Evolutionary conservation across 2,888 invertebrate species (phyloP), one percentile per base, ranked within the genome.

Genomic region (Nomada fabriciana): DNA sequence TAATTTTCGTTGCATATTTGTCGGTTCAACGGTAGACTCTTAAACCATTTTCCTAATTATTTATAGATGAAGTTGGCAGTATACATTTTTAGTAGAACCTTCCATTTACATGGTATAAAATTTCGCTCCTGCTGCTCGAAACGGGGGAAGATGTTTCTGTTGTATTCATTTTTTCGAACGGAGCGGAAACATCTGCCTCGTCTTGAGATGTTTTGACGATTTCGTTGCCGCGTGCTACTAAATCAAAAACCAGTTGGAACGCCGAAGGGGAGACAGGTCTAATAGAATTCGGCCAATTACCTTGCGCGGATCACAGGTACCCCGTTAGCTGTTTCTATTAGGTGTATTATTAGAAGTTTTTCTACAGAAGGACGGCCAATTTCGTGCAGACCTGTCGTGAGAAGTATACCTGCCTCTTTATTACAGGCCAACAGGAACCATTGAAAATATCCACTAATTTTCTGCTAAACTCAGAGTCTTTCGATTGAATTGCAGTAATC

Each of bases 261-360:
- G 70, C 78, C 68, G 74, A 76, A 70, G 71, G 81, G 80, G 76
- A 60, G 53, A 29, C 78, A 63, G 88, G 86, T 89, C 87, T 91
- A 91, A 91, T 91, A 91, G 91, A 91, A 91, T 91, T 89, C 87
- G 76, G 80, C 84, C 91, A 90, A 92, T 92, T 91, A 92, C 91
- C 79, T 74, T 82, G 80, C 80, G 76, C 65, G 82, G 78, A 79
- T 73, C 77, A 76, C 79, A 67, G 83, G 79, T 68, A 81, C 64
- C 83, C 84, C 69, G 81, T 85, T 82, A 83, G 77, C 80, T 88
- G 83, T 89, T 89, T 87, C 88, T 88, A 89, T 88, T 86, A 89
- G 73, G 68, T 65, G 61, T 78, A 84, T 88, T 85, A 82, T 84
- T 82, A 83, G 83, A 81, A 86, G 78, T 72, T 76, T 88, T 77